Base-by-base conservation (phyloP, 2,888 invertebrate species). In the Stenotaenia linearis region DNA sequence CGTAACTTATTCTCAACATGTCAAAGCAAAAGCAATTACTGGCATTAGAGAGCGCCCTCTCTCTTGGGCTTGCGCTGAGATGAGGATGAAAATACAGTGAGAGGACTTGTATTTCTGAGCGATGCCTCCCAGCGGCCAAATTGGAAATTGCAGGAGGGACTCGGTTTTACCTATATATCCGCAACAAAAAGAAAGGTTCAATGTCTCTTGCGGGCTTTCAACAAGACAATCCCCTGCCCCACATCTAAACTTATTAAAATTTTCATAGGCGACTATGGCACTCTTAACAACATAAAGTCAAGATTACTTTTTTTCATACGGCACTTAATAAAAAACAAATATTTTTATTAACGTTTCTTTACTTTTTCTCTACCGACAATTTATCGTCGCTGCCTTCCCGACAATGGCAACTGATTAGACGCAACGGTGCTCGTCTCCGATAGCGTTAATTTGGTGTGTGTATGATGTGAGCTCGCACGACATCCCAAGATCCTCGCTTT, bases 1-100 rank as follows among this genome's bases (percentile, higher is more conserved):
- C 40, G 40, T 77, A 77, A 77, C 35, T 77, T 37, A 77, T 77
- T 77, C 77, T 23, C 25, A 23, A 25, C 25, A 37, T 77, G 77
- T 77, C 77, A 77, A 77, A 37, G 75, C 56, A 75, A 77, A 77
- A 37, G 23, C 77, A 77, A 77, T 77, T 77, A 77, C 77, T 30
- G 77, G 18, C 40, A 77, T 77, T 77, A 77, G 35, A 35, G 35
- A 77, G 77, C 40, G 77, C 77, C 35, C 35, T 23, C 77, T 35
- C 30, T 30, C 35, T 32, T 32, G 35, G 75, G 75, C 75, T 28
- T 12, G 75, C 30, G 75, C 75, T 75, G 75, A 30, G 30, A 75
- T 35, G 30, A 35, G 75, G 35, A 30, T 35, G 75, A 35, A 30
- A 35, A 75, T 30, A 35, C 30, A 75, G 75, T 35, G 30, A 56